These are phyloP conservation scores for Grantiella picta DNA, from an alignment of 2,113 vertebrate genomes.

Conservation along the genomic window DNA sequence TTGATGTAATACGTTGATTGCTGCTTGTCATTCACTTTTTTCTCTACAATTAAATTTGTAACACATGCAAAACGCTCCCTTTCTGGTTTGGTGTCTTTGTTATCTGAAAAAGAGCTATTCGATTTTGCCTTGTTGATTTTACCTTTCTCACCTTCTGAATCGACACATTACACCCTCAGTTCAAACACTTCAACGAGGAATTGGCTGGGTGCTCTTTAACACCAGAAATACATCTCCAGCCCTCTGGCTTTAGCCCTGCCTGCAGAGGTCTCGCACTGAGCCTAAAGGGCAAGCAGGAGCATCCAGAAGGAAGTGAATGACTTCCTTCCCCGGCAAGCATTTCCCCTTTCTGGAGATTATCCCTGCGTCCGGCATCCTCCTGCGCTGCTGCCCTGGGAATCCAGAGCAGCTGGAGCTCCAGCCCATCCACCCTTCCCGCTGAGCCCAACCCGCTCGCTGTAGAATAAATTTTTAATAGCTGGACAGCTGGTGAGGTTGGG, in stretches of 20 bases:
- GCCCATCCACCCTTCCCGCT: not conserved
- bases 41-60: not conserved
- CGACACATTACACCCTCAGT: not conserved
- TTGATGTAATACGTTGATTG: not conserved
- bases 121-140: not conserved
- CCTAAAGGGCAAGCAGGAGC: not conserved
- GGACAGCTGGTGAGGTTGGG: not conserved
- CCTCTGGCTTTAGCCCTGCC: not conserved
- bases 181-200: not conserved
- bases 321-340: not conserved
- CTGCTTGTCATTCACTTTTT: not conserved
- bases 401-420: not conserved
- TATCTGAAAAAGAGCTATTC: not conserved
- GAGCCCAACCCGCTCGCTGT: not conserved
- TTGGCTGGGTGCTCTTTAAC: not conserved
- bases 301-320: conserved; percentile 15
- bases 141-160: not conserved
- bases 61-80: not conserved
- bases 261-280: not conserved
- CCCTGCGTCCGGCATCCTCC: not conserved
- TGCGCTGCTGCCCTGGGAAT: not conserved
- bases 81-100: not conserved
- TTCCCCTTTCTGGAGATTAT: not conserved
- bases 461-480: not conserved
- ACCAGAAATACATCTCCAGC: not conserved